Evolutionary conservation across 2,113 vertebrate species (phyloP).

Genomic region (Gambusia affinis): DNA sequence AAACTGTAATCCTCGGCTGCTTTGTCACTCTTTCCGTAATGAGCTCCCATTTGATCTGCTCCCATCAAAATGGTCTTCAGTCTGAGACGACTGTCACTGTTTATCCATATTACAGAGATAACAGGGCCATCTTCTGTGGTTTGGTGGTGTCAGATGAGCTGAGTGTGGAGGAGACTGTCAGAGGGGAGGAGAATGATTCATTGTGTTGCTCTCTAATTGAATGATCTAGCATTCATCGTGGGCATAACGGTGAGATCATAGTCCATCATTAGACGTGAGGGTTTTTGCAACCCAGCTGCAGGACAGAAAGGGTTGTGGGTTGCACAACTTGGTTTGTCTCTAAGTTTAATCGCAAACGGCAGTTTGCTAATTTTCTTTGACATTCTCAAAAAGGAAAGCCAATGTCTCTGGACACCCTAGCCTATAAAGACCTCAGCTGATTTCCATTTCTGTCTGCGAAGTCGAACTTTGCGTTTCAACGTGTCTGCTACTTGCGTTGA

Average conservation of each 20-base stretch:
- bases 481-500: no score
- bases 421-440: no score
- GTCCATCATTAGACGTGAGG: constrained; percentile 40
- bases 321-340: not conserved
- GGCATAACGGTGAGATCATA: constrained; percentile 66
- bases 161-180: constrained; percentile 61
- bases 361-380: not conserved
- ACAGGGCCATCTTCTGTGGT: constrained; percentile 46
- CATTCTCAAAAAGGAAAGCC: not conserved
- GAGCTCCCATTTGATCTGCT: constrained; percentile 57
- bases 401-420: not conserved
- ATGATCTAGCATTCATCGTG: constrained; percentile 60
- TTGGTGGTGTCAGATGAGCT: constrained; percentile 61
- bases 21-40: constrained; percentile 58
- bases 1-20: constrained; percentile 25
- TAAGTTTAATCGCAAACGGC: not conserved
- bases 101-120: constrained; percentile 64
- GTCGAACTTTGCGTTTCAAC: no score
- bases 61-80: constrained; percentile 42
- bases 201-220: constrained; percentile 68
- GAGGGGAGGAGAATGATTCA: constrained; percentile 66
- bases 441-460: constrained; percentile 7
- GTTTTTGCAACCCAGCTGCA: constrained; percentile 22
- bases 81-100: constrained; percentile 57
- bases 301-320: constrained; percentile 3